These are phyloP conservation scores for Cotesia chilonis DNA, from an alignment of 1,140 invertebrate genomes.

Conservation along the genomic window DNA sequence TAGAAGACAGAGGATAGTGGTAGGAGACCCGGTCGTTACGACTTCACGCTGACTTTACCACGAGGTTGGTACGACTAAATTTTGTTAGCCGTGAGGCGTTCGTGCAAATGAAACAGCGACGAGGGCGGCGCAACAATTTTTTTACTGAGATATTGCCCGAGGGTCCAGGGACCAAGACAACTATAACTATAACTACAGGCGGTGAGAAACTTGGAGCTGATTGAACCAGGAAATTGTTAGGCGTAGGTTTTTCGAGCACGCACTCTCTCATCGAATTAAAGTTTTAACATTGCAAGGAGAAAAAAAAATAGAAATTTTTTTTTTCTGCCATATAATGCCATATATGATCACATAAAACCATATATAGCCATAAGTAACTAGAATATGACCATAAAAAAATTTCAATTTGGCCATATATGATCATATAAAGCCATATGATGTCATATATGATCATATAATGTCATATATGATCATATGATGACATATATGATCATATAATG, in stretches of 20 bases:
- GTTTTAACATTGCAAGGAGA: conserved; percentile 22
- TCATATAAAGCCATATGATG: too few species aligned
- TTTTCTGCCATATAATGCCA: too few species aligned
- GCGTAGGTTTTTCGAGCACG: conserved; percentile 7
- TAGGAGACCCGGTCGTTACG: conserved; percentile 56
- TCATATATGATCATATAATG: too few species aligned
- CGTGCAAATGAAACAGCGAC: conserved; percentile 50
- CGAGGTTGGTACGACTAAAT: conserved; percentile 42
- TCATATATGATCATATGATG: too few species aligned
- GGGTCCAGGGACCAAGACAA: too few species aligned
- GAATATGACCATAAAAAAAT: too few species aligned
- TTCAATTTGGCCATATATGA: too few species aligned
- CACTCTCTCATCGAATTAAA: background rate
- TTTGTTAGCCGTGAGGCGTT: conserved; percentile 44
- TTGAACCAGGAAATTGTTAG: background rate
- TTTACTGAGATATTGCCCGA: background rate
- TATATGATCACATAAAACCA: too few species aligned
- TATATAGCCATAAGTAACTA: too few species aligned
- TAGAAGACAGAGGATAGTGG: conserved; percentile 29
- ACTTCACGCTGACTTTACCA: conserved; percentile 63
- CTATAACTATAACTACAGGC: too few species aligned
- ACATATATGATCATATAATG: too few species aligned
- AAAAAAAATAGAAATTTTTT: background rate
- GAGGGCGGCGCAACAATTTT: conserved; percentile 28
- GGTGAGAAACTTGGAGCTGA: background rate